Evolutionary conservation across 2,888 invertebrate species (phyloP).

Genomic region (Oscheius myriophilus): DNA sequence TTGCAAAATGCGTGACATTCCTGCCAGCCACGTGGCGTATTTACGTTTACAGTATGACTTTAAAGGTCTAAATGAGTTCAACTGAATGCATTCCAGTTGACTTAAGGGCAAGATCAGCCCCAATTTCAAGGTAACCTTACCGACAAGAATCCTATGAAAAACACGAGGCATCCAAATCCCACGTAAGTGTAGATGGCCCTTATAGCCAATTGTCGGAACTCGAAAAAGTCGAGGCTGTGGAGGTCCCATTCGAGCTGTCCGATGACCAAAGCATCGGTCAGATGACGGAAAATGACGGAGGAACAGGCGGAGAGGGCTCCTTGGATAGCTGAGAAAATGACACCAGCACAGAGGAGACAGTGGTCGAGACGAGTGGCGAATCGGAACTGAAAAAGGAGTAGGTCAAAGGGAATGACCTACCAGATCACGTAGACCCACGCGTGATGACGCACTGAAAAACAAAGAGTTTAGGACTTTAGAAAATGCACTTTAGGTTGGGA

Average conservation of each 20-base stretch:
- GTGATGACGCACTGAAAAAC: too few relatives aligned
- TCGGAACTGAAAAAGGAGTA: constrained; percentile 43
- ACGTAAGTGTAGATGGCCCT: constrained; percentile 44
- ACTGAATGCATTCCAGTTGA: too few relatives aligned
- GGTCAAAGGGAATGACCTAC: too few relatives aligned
- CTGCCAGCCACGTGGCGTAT: too few relatives aligned
- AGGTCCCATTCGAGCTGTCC: constrained; percentile 22
- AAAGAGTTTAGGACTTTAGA: too few relatives aligned
- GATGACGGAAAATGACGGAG: constrained; percentile 31
- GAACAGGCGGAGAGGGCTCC: constrained; percentile 31
- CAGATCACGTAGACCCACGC: too few relatives aligned
- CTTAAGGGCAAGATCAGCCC: too few relatives aligned
- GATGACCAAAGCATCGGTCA: constrained; percentile 35
- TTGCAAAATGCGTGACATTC: too few relatives aligned
- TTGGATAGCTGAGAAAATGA: constrained; percentile 44
- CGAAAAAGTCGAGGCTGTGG: constrained; percentile 34
- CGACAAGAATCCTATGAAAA: constrained; percentile 45
- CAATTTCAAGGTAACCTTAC: constrained; percentile 32
- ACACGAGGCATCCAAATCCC: constrained; percentile 40
- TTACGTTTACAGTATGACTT: too few relatives aligned
- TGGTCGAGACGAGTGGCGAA: constrained; percentile 48
- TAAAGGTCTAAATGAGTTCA: too few relatives aligned
- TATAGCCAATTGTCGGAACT: constrained; percentile 39
- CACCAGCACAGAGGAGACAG: constrained; percentile 48
- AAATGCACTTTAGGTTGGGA: too few relatives aligned